Conservation (phyloP, 2,113 vertebrate genomes). For the Raja brachyura region DNA sequence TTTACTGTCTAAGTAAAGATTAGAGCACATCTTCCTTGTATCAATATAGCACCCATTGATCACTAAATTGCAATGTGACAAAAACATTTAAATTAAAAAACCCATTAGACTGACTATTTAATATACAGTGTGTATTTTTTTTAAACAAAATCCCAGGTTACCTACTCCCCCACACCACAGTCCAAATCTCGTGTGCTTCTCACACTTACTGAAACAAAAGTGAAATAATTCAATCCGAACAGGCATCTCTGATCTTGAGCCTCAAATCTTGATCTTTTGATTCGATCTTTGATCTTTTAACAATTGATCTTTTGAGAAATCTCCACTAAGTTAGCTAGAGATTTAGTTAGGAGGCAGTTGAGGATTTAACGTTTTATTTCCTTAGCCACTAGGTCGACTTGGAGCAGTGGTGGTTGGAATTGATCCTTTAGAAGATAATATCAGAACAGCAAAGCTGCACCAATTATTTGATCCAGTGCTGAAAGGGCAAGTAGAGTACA, state of each 20-base stretch:
- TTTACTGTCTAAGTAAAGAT: background rate
- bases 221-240: background rate
- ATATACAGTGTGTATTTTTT: too few species aligned
- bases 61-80: too few species aligned
- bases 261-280: too few species aligned
- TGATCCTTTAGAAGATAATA: slow-evolving; percentile 84
- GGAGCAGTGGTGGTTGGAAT: slow-evolving; percentile 82
- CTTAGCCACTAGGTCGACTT: slow-evolving; percentile 82
- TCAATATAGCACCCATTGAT: background rate
- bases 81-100: too few species aligned
- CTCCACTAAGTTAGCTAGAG: background rate
- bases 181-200: background rate
- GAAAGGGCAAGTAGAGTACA: slow-evolving; percentile 65
- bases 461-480: slow-evolving; percentile 75
- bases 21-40: background rate
- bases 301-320: too few species aligned
- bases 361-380: slow-evolving; percentile 38
- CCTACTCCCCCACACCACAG: background rate
- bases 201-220: background rate
- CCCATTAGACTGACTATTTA: too few species aligned
- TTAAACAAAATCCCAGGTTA: background rate
- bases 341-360: slow-evolving; percentile 42
- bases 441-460: slow-evolving; percentile 74
- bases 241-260: background rate
- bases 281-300: too few species aligned